Evolutionary conservation across 2,113 vertebrate species (phyloP).

Genomic region (Desmodus rotundus): DNA sequence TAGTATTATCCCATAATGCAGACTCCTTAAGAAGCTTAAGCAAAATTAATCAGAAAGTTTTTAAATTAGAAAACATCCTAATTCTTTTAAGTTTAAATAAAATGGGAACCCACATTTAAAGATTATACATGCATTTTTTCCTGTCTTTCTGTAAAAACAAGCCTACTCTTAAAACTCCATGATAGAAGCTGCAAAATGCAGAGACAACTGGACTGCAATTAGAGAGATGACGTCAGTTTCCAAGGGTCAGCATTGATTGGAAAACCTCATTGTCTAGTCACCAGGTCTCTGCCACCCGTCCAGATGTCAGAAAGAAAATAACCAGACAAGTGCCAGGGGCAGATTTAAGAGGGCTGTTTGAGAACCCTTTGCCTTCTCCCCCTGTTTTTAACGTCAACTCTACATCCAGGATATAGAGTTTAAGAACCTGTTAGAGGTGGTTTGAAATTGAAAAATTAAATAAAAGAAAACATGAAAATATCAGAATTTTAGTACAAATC

Average conservation of each 20-base stretch:
- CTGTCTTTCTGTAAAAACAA: not conserved
- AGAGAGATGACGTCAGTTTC: not conserved
- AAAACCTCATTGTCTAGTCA: constrained; percentile 35
- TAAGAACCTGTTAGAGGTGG: not conserved
- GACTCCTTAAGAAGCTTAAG: not conserved
- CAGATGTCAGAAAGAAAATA: constrained; percentile 38
- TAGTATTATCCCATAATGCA: not conserved
- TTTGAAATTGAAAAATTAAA: not conserved
- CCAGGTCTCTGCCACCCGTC: not conserved
- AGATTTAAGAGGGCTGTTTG: not conserved
- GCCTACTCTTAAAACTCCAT: not conserved
- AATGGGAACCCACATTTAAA: not conserved
- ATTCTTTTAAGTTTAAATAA: not conserved
- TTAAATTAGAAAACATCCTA: not conserved
- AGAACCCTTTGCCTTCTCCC: not conserved
- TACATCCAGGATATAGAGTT: not conserved
- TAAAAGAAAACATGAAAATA: not conserved
- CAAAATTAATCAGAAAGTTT: not conserved
- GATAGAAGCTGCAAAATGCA: not conserved
- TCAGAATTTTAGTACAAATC: not conserved
- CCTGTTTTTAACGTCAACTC: not conserved
- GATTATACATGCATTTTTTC: not conserved
- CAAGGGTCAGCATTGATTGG: not conserved
- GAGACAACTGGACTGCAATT: not conserved
- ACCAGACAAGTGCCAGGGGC: not conserved